Conservation (phyloP, 2,113 vertebrate genomes). For the Opisthocomus hoazin region DNA sequence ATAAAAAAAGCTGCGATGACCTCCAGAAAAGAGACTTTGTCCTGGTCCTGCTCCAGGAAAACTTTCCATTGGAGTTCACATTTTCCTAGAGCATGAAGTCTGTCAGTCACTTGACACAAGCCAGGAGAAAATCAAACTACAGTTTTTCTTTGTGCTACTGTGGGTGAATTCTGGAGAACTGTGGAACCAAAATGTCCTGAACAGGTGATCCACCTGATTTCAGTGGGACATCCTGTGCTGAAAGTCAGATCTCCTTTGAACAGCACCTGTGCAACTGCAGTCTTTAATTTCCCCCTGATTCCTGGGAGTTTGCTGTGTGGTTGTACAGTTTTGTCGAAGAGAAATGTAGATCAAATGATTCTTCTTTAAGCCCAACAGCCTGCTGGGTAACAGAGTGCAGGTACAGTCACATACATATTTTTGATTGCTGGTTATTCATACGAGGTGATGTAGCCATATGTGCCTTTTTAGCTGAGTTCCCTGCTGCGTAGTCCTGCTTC, state of each 20-base stretch:
- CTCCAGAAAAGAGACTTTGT: not conserved
- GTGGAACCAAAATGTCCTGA: not conserved
- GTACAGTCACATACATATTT: not conserved
- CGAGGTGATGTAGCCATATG: not conserved
- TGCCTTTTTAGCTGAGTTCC: not conserved
- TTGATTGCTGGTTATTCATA: not conserved
- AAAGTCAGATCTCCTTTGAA: not conserved
- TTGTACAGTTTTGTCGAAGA: not conserved
- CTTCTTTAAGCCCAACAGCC: not conserved
- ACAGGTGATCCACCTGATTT: not conserved
- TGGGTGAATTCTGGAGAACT: not conserved
- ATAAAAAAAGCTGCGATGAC: not conserved
- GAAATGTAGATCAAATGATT: not conserved
- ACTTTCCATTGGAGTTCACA: not conserved
- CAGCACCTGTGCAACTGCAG: not conserved
- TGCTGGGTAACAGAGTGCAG: not conserved
- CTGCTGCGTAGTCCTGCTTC: not conserved
- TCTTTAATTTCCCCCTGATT: not conserved
- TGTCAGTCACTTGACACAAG: not conserved
- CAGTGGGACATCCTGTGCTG: not conserved
- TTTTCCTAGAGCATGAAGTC: not conserved
- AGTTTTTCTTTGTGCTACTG: not conserved
- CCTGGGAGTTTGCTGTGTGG: not conserved
- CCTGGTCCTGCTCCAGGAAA: not conserved
- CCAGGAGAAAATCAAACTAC: not conserved